phyloP scores from a whole-genome alignment of 2,797 vertebrate species.

The Acanthurus tractus region DNA sequence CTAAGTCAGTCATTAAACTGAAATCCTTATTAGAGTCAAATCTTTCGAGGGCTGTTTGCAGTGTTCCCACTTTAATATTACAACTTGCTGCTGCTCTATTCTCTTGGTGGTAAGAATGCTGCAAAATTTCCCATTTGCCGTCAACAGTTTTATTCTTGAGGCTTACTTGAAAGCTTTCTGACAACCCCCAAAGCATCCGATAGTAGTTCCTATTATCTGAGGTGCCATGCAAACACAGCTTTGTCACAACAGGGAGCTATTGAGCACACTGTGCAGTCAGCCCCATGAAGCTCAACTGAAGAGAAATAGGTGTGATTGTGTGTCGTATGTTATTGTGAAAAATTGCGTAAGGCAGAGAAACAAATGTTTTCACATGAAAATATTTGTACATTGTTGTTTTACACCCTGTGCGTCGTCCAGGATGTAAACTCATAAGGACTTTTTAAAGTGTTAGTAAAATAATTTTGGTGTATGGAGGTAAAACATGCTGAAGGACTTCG shows the following conservation, averaged over 20 bases:
- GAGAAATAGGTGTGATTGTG: constrained; percentile 12
- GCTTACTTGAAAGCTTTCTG: constrained; percentile 25
- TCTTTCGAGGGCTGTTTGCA: constrained; percentile 34
- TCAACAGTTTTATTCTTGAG: constrained; percentile 8
- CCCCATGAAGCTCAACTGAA: constrained; percentile 8
- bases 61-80: constrained; percentile 2
- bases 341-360: background rate
- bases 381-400: background rate
- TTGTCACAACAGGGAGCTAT: constrained; percentile 26
- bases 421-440: constrained; percentile 1
- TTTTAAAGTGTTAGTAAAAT: background rate
- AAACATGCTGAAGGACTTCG: background rate
- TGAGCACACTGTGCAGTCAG: constrained; percentile 15
- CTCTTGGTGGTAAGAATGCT: constrained; percentile 8
- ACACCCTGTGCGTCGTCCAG: background rate
- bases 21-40: constrained; percentile 33
- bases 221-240: constrained; percentile 10
- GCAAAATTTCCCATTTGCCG: background rate
- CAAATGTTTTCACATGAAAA: background rate
- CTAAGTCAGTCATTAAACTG: constrained; percentile 25
- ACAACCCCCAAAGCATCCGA: background rate
- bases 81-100: constrained; percentile 18
- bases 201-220: constrained; percentile 3
- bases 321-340: background rate
- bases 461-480: background rate